Conservation (phyloP, 1,140 invertebrate genomes). For the Heliothis virescens region DNA sequence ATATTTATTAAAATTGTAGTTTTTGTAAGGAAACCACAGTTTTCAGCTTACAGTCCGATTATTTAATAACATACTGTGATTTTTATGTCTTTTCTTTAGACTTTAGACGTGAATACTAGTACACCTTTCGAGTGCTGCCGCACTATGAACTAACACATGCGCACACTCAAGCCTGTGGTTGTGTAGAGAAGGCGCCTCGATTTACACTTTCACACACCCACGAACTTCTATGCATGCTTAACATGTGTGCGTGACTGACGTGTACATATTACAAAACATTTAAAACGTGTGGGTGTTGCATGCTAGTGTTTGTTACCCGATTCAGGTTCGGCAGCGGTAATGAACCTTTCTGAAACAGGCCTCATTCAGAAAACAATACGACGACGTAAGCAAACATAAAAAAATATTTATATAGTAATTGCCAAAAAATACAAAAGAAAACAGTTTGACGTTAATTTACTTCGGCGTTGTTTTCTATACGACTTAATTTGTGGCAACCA, state of each 20-base stretch:
- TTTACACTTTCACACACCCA: conserved; percentile 67
- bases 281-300: conserved; percentile 57
- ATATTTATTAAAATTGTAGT: too few relatives aligned
- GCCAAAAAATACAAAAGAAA: neutral
- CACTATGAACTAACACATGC: conserved; percentile 23
- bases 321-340: conserved; percentile 65
- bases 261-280: conserved; percentile 58
- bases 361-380: conserved; percentile 6
- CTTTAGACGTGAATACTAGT: neutral
- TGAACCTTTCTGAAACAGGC: conserved; percentile 68
- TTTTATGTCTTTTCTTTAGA: too few relatives aligned
- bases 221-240: conserved; percentile 41
- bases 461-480: neutral
- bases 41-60: too few relatives aligned
- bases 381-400: neutral
- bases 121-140: conserved; percentile 1
- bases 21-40: too few relatives aligned
- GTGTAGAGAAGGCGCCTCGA: conserved; percentile 56
- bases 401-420: neutral
- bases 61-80: too few relatives aligned
- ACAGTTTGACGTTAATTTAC: neutral
- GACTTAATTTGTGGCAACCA: neutral
- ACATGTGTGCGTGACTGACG: conserved; percentile 51
- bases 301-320: conserved; percentile 59
- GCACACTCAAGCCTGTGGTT: conserved; percentile 25